These are phyloP conservation scores for Rhinophrynus dorsalis DNA, from an alignment of 2,797 vertebrate species.

Conservation along the genomic window DNA sequence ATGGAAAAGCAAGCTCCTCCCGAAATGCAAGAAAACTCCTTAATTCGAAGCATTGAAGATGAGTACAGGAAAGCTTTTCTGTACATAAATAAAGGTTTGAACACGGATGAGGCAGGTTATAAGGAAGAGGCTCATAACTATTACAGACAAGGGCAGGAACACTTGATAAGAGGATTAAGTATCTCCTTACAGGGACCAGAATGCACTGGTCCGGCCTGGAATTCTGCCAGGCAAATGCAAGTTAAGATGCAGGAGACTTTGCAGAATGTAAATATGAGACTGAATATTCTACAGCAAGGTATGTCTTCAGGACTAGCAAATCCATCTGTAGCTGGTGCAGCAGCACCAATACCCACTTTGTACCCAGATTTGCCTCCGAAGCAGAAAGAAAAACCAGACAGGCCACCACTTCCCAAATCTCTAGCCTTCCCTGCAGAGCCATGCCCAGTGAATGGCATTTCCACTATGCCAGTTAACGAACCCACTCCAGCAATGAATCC, in stretches of 20 bases:
- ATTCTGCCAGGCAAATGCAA: slow-evolving; percentile 89
- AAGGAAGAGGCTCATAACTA: slow-evolving; percentile 77
- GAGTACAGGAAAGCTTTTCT: slow-evolving; percentile 86
- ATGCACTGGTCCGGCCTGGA: slow-evolving; percentile 78
- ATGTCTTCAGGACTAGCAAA: slow-evolving; percentile 43
- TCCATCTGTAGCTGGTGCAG: slow-evolving; percentile 22
- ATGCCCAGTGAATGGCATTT: slow-evolving; percentile 49
- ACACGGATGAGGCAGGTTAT: slow-evolving; percentile 82
- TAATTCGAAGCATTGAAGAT: slow-evolving; percentile 86
- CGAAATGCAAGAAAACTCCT: slow-evolving; percentile 74
- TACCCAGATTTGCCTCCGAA: slow-evolving; percentile 79
- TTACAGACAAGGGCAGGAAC: slow-evolving; percentile 82
- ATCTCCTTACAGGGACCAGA: slow-evolving; percentile 73
- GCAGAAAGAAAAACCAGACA: slow-evolving; percentile 67
- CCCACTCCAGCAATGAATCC: slow-evolving; percentile 60
- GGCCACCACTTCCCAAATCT: slow-evolving; percentile 58
- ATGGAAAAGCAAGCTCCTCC: slow-evolving; percentile 76
- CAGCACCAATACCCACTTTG: slow-evolving; percentile 59
- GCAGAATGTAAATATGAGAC: slow-evolving; percentile 81
- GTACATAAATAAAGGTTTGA: slow-evolving; percentile 86
- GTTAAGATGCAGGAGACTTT: slow-evolving; percentile 92
- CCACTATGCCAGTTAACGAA: not conserved
- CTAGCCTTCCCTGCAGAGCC: slow-evolving; percentile 47
- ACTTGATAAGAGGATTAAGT: slow-evolving; percentile 81
- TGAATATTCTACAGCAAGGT: slow-evolving; percentile 76